Percentiles rank a stretch among this genome's conserved stretches.
phyloP scores from a whole-genome alignment of 2,888 invertebrate species.

The Yponomeuta cagnagella region DNA sequence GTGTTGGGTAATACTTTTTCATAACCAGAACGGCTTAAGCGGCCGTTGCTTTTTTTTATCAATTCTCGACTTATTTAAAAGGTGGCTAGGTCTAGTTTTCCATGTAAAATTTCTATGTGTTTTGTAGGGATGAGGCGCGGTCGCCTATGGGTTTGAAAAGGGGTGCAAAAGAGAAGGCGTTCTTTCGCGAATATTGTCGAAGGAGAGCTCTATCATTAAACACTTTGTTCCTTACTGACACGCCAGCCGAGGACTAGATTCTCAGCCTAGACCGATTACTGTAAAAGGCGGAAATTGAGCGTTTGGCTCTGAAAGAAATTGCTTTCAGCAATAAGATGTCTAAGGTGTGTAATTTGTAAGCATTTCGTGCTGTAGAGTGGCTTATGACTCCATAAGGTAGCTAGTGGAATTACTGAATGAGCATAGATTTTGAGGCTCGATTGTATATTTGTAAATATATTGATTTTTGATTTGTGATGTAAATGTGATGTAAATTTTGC shows the following conservation, averaged over 20 bases:
- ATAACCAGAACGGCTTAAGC: conserved; percentile 35
- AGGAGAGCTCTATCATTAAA: conserved; percentile 45
- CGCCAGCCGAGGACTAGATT: background rate
- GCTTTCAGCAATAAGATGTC: background rate
- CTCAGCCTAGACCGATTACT: background rate
- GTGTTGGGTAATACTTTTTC: background rate
- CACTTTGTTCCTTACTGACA: conserved; percentile 21
- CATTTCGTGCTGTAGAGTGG: too few relatives aligned
- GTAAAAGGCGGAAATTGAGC: conserved; percentile 1
- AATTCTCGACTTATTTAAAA: background rate
- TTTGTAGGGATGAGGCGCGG: conserved; percentile 56
- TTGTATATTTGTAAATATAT: too few relatives aligned
- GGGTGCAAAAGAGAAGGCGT: conserved; percentile 54
- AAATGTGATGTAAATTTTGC: too few relatives aligned
- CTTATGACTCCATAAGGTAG: too few relatives aligned
- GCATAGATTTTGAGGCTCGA: too few relatives aligned
- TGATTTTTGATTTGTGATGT: too few relatives aligned
- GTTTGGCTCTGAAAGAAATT: background rate
- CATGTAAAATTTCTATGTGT: conserved; percentile 27
- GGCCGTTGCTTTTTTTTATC: background rate
- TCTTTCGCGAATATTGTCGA: conserved; percentile 33
- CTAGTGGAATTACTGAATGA: too few relatives aligned
- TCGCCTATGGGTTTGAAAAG: conserved; percentile 49
- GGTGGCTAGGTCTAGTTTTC: conserved; percentile 20
- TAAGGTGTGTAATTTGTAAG: background rate